Conservation (phyloP, 2,113 vertebrate species). For the Mobula hypostoma region DNA sequence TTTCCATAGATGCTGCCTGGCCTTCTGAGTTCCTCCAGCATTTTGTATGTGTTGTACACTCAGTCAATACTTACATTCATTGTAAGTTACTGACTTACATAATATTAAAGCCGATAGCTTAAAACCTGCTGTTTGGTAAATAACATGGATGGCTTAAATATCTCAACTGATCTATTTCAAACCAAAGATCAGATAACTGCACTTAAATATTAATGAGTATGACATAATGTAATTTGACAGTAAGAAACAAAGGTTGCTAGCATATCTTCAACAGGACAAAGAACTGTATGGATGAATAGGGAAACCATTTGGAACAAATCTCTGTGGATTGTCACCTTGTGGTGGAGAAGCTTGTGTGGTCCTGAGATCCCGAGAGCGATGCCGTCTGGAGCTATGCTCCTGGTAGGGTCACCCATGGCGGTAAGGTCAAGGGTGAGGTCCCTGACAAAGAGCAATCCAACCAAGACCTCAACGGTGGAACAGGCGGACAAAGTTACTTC, state of each 20-base stretch:
- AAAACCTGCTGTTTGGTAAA: neutral
- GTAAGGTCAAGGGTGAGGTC: too few relatives aligned
- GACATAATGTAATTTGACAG: neutral
- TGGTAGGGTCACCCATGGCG: too few relatives aligned
- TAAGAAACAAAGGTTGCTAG: neutral
- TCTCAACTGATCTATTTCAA: neutral
- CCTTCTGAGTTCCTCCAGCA: too few relatives aligned
- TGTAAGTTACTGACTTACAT: neutral
- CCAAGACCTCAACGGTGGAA: too few relatives aligned
- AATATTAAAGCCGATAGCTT: neutral
- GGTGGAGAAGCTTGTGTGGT: too few relatives aligned
- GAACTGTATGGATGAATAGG: neutral
- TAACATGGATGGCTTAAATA: neutral
- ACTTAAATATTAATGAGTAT: neutral
- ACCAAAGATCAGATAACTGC: neutral
- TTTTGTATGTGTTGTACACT: neutral
- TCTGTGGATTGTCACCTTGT: too few relatives aligned
- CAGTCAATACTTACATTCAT: neutral
- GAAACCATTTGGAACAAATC: neutral
- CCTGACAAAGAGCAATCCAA: too few relatives aligned
- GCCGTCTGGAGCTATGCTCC: too few relatives aligned
- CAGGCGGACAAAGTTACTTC: too few relatives aligned
- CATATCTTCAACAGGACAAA: neutral
- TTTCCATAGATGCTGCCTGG: too few relatives aligned
- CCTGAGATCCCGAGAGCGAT: too few relatives aligned